Percentiles rank a stretch among this genome's conserved stretches.
These are phyloP conservation scores for Protomyctophum bolini DNA, from an alignment of 2,113 vertebrate species.

Conservation along the genomic window DNA sequence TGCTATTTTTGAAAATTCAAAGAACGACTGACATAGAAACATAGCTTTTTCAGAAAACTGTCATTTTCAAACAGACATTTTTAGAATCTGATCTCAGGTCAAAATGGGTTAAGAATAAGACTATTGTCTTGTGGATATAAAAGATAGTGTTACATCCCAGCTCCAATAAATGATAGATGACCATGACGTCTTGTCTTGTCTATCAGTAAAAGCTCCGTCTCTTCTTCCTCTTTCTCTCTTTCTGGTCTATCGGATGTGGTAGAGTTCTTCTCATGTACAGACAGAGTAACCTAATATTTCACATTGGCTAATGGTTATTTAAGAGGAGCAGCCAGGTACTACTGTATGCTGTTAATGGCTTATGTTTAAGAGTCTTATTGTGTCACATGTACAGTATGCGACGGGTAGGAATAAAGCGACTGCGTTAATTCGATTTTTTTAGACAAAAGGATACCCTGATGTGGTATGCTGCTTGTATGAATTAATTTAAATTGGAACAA, in stretches of 20 bases:
- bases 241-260: no score
- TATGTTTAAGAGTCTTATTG: background rate
- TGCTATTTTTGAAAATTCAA: no score
- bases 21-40: no score
- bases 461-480: no score
- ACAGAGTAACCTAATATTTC: constrained; percentile 29
- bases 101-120: no score
- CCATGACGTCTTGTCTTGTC: background rate
- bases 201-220: background rate
- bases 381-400: background rate
- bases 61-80: no score
- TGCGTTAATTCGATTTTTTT: background rate
- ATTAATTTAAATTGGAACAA: no score
- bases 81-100: no score
- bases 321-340: background rate
- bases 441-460: no score
- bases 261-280: background rate
- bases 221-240: background rate
- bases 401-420: background rate
- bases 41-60: no score
- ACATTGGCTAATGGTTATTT: constrained; percentile 43
- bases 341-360: background rate
- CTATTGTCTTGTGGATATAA: no score
- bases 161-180: background rate
- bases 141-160: background rate